phyloP scores from a whole-genome alignment of 2,113 vertebrate species.

The Pyrgilauda ruficollis region DNA sequence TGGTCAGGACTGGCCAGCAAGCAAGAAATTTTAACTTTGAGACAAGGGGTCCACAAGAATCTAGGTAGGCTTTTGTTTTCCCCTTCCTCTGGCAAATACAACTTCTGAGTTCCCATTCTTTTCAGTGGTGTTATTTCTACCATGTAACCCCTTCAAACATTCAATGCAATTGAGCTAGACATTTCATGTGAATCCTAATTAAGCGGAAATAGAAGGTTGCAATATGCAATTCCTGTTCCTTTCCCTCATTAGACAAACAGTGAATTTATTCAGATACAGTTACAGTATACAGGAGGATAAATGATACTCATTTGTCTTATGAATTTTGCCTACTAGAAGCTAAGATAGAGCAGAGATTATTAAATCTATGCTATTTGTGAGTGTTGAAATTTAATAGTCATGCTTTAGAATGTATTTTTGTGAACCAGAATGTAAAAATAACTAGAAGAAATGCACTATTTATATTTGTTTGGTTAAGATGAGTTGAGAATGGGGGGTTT shows the following conservation, averaged over 20 bases:
- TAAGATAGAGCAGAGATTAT: not conserved
- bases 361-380: not conserved
- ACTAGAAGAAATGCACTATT: not conserved
- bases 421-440: not conserved
- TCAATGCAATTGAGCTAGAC: not conserved
- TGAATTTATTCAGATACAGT: not conserved
- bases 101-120: not conserved
- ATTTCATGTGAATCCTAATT: not conserved
- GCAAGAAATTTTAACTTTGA: not conserved
- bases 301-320: not conserved
- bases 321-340: not conserved
- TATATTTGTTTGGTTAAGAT: not conserved
- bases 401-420: not conserved
- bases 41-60: not conserved
- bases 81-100: not conserved
- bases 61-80: not conserved
- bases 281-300: not conserved
- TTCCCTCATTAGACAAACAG: not conserved
- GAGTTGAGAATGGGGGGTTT: accelerated
- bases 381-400: not conserved
- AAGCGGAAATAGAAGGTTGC: not conserved
- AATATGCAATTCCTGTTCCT: not conserved
- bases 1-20: not conserved
- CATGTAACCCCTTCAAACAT: not conserved
- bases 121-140: not conserved